Base-by-base conservation (phyloP, 2,797 vertebrate genomes). In the Synaphobranchus kaupii region DNA sequence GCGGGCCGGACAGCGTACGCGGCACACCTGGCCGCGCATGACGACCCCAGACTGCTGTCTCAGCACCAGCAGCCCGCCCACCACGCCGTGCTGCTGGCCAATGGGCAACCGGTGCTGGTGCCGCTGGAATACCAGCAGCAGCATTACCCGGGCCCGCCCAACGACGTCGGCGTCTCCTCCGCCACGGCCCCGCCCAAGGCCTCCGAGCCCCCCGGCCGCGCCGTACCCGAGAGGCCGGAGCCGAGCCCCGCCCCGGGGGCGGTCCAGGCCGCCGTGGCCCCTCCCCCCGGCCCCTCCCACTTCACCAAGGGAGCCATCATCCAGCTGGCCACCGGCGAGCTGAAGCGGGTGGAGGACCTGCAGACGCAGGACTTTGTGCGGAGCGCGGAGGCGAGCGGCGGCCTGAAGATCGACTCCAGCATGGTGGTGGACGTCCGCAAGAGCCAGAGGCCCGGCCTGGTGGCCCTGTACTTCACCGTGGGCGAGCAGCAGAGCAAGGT, bases 221-320 rank as follows among this genome's bases (percentile, higher is more conserved):
- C 92, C 94, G 90, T 93, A 92, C 78, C 94, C 1, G 97, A 97
- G 68, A 96, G 95, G 90, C 93, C 85, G 25, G 86, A 89, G 83
- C 90, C 88, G 28, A 34, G 91, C 90, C 85, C 86, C 92, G 0
- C 7, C 86, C 6, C 94, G 13, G 73, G 71, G 34, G 71, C 10
- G 10, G 71, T 48, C 9, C 31, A 48, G 85, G 93, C 94, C 91
- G 93, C 92, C 89, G 47, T 95, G 0, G 89, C 94, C 88, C 90
- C 97, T 3, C 47, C 80, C 89, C 91, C 96, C 54, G 97, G 95
- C 83, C 97, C 98, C 7, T 99, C 98, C 44, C 98, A 99, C 93
- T 99, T 99, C 94, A 99, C 99, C 98, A 99, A 98, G 94, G 98
- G 98, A 17, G 98, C 98, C 90, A 99, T 99, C 86, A 99, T 99